A percentile compares a stretch with the other conserved stretches of the same genome.
Conservation (phyloP, 2,113 vertebrate genomes). For the Sylvilagus bachmani region DNA sequence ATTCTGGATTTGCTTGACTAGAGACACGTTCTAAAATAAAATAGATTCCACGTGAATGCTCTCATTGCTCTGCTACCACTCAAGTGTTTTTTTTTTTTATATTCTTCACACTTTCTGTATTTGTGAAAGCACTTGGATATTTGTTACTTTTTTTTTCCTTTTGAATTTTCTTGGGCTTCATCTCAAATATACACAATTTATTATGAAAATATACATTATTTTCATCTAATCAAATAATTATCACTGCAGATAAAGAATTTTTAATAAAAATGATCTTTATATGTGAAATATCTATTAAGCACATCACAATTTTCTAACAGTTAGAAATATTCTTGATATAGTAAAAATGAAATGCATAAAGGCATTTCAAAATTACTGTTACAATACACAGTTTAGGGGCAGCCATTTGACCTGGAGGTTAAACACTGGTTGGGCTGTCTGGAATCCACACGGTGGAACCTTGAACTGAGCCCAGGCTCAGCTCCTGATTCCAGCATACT, state of each 20-base stretch:
- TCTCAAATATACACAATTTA: not conserved
- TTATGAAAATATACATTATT: not conserved
- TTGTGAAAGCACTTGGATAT: not conserved
- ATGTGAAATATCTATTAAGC: not conserved
- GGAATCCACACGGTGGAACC: too few species aligned
- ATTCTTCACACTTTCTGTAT: not conserved
- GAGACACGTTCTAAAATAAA: constrained; percentile 62
- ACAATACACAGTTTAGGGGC: not conserved
- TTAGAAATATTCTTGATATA: not conserved
- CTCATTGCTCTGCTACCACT: not conserved
- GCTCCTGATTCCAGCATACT: too few species aligned
- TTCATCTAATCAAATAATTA: not conserved
- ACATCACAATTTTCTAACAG: not conserved
- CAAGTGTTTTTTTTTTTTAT: constrained; percentile 55
- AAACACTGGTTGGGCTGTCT: too few species aligned
- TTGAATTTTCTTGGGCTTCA: not conserved
- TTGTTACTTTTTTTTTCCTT: not conserved
- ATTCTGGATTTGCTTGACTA: constrained; percentile 51
- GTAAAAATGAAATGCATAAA: not conserved
- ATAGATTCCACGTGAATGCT: constrained; percentile 10
- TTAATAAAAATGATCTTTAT: not conserved
- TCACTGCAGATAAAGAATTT: not conserved
- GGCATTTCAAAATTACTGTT: not conserved
- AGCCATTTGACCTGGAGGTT: too few species aligned
- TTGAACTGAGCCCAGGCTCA: too few species aligned